A percentile compares a stretch with the other conserved stretches of the same genome.
phyloP scores from a whole-genome alignment of 2,888 invertebrate genomes.

The Pristionchus mayeri region DNA sequence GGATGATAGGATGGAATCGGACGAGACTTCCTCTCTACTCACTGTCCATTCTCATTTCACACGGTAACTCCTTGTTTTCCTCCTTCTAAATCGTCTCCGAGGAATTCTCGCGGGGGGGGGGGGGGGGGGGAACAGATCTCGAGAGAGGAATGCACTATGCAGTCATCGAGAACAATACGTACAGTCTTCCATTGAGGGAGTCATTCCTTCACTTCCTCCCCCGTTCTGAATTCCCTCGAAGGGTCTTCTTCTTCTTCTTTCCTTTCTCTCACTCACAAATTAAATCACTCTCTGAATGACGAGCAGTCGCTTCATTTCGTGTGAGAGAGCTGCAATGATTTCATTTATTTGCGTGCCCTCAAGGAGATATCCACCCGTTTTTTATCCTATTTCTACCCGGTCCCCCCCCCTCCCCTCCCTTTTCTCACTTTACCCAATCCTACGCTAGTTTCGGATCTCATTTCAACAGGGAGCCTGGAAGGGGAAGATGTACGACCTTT shows the following conservation, averaged over 20 bases:
- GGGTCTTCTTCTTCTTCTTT: too few species aligned
- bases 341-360: slow-evolving; percentile 42
- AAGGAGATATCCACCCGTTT: slow-evolving; percentile 28
- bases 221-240: too few species aligned
- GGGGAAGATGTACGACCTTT: neutral
- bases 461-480: neutral
- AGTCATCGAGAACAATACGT: too few species aligned
- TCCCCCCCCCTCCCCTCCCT: neutral
- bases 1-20: neutral
- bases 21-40: neutral
- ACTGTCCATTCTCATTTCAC: slow-evolving; percentile 19
- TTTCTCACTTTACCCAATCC: slow-evolving; percentile 27
- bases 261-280: slow-evolving; percentile 39
- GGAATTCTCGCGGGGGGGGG: too few species aligned
- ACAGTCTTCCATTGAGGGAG: too few species aligned
- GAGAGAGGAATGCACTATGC: too few species aligned
- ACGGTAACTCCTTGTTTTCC: neutral
- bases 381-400: slow-evolving; percentile 18
- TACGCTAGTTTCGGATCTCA: neutral
- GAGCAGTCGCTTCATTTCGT: neutral
- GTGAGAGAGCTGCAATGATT: neutral
- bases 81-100: too few species aligned
- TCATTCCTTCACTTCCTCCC: too few species aligned
- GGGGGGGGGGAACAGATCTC: too few species aligned
- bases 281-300: slow-evolving; percentile 24